phyloP scores from a whole-genome alignment of 2,888 invertebrate species.

The Actias luna region DNA sequence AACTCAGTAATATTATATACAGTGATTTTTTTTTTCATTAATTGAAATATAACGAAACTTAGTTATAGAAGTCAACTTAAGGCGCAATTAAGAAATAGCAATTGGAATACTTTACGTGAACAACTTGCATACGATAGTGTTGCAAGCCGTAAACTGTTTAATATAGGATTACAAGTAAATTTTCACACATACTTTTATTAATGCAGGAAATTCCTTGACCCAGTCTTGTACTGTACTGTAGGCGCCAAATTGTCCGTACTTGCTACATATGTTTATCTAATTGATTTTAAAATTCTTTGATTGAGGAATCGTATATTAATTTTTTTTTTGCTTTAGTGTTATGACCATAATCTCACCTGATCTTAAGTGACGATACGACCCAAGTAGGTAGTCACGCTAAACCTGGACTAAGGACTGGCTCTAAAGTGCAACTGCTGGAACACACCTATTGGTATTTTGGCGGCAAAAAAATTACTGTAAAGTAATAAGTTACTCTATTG shows the following conservation, averaged over 20 bases:
- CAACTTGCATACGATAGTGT: not conserved
- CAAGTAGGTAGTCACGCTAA: no score
- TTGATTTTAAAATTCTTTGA: not conserved
- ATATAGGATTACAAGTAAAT: not conserved
- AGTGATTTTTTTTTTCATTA: no score
- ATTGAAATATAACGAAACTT: not conserved
- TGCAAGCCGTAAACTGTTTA: not conserved
- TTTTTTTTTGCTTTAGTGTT: no score
- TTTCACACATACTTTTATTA: not conserved
- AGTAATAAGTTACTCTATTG: no score
- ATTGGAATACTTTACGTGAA: not conserved
- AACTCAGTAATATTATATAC: no score
- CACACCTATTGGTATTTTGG: no score
- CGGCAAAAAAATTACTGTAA: no score
- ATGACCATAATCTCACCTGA: no score
- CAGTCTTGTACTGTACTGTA: not conserved
- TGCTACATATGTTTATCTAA: not conserved
- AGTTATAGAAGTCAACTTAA: not conserved
- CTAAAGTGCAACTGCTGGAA: no score
- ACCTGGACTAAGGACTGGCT: no score
- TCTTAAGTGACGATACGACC: no score
- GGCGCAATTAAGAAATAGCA: not conserved
- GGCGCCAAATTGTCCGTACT: not conserved
- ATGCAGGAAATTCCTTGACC: constrained; percentile 5
- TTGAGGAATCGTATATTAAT: not conserved